These are phyloP conservation scores for Polypterus bichir DNA, from an alignment of 2,113 vertebrate species.

Conservation along the genomic window DNA sequence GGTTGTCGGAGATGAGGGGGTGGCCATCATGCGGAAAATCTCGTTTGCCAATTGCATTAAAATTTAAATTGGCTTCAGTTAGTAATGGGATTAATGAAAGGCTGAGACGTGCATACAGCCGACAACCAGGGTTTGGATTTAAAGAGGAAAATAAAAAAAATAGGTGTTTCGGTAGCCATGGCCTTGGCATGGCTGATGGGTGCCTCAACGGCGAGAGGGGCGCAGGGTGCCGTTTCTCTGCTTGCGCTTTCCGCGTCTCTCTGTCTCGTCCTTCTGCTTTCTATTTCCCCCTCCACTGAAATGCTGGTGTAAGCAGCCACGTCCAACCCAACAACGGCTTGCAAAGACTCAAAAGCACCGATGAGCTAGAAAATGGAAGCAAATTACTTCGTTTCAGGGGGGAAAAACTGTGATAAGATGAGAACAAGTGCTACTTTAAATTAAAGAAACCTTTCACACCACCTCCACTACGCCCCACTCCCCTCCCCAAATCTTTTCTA, in stretches of 20 bases:
- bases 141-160: background rate
- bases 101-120: background rate
- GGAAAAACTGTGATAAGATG: background rate
- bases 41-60: slow-evolving; percentile 49
- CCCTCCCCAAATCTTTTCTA: slow-evolving; percentile 76
- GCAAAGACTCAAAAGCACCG: background rate
- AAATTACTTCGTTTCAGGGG: slow-evolving; percentile 37
- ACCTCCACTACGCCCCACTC: slow-evolving; percentile 53
- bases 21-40: slow-evolving; percentile 67
- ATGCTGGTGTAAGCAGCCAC: no score
- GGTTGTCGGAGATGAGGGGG: slow-evolving; percentile 32
- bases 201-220: no score
- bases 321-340: no score
- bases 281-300: no score
- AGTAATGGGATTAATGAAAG: slow-evolving; percentile 44
- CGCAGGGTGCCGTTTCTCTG: background rate
- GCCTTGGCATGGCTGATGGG: background rate
- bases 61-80: slow-evolving; percentile 51
- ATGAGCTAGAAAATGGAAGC: background rate
- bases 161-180: background rate
- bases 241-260: background rate
- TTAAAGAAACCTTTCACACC: slow-evolving; percentile 5
- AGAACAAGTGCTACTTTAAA: slow-evolving; percentile 60
- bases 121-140: background rate
- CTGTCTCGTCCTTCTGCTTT: no score